Base-by-base conservation (phyloP, 2,888 invertebrate species). In the Drosophila ustulata region DNA sequence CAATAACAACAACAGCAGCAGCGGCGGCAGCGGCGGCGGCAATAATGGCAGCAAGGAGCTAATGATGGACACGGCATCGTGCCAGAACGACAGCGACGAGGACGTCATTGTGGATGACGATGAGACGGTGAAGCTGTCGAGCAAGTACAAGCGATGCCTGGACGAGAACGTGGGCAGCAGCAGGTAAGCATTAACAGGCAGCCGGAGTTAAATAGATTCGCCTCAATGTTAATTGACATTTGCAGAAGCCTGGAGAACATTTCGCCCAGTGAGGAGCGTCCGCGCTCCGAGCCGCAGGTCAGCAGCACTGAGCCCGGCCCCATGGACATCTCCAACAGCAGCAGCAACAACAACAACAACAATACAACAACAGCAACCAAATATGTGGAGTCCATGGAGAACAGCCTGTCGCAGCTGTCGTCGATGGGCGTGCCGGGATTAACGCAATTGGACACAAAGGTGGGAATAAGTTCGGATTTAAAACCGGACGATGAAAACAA, bases 401-500 rank as follows among this genome's bases (percentile, higher is more conserved):
- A 94, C 94, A 85, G 89, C 94, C 71, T 83, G 55, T 81, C 85
- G 71, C 83, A 83, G 73, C 50, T 83, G 50, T 81, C 85, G 28
- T 82, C 83, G 28, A 83, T 83, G 82, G 85, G 95, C 70, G 88
- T 81, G 80, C 78, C 88, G 70, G 90, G 90, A 86, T 82, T 90
- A 80, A 91, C 91, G 75, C 91, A 90, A 84, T 80, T 91, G 91
- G 91, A 91, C 91, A 73, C 91, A 91, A 91, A 91, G 91, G 91
- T 91, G 91, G 91, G 91, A 88, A 90, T 91, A 82, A 91, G 91
- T 91, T 91, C 92, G 90, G 91, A 92, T 85, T 89, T 89, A 80
- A 91, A 93, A 89, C 91, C 93, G 78, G 94, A 94, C 89, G 94
- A 94, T 78, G 93, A 93, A 89, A 94, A 94, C 92, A 95, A 95